Percentiles rank a stretch among this genome's conserved stretches.
These are phyloP conservation scores for Columba guinea DNA, from an alignment of 2,797 vertebrate genomes.

Conservation along the genomic window DNA sequence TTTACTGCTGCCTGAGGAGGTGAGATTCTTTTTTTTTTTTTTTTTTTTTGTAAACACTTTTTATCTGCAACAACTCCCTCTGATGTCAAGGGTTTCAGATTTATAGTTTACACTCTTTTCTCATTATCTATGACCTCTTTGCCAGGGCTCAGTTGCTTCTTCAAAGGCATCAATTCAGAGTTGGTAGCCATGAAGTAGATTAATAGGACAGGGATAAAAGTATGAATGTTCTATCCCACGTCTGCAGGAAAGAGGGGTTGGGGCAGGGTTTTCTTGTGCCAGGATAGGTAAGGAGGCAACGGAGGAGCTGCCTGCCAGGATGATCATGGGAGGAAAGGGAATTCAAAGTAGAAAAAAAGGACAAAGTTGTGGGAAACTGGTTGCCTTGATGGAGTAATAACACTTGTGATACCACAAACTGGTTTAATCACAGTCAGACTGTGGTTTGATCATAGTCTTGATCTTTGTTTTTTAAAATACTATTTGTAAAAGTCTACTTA, in stretches of 20 bases:
- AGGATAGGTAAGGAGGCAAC: background rate
- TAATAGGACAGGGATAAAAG: background rate
- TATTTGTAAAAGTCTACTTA: background rate
- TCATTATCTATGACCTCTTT: background rate
- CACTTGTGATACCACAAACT: background rate
- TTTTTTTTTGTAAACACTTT: background rate
- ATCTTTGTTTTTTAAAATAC: background rate
- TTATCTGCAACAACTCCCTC: background rate
- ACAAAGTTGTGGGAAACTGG: background rate
- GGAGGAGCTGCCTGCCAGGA: background rate
- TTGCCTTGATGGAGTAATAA: background rate
- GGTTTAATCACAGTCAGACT: background rate
- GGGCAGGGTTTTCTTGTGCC: background rate
- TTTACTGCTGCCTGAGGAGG: background rate
- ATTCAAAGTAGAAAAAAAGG: background rate
- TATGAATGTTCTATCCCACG: background rate
- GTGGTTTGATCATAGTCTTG: background rate
- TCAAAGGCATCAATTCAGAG: background rate
- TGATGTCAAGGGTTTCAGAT: background rate
- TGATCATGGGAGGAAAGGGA: background rate
- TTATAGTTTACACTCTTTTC: background rate
- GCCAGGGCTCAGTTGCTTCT: background rate
- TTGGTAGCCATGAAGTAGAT: background rate
- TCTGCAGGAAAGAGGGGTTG: fast-evolving
- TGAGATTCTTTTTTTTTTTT: background rate